phyloP scores from a whole-genome alignment of 2,888 invertebrate genomes.

The Hemithea aestivaria region DNA sequence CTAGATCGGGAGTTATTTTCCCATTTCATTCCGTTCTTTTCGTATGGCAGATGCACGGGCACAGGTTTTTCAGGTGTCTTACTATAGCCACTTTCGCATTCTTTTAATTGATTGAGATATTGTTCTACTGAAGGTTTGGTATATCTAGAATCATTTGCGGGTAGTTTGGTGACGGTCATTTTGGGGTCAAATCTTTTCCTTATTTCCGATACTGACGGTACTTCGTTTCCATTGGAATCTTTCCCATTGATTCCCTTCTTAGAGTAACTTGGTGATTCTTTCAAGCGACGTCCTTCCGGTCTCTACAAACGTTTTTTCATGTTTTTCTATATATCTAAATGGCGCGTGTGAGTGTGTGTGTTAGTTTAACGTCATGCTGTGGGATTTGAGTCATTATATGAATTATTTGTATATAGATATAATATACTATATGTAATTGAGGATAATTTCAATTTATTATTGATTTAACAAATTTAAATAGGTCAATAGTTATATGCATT shows the following conservation, averaged over 20 bases:
- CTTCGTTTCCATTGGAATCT: slow-evolving; percentile 80
- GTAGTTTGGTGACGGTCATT: slow-evolving; percentile 72
- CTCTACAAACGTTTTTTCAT: slow-evolving; percentile 61
- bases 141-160: slow-evolving; percentile 60
- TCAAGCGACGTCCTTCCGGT: slow-evolving; percentile 68
- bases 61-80: slow-evolving; percentile 64
- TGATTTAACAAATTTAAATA: too few relatives aligned
- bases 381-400: slow-evolving; percentile 18
- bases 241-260: slow-evolving; percentile 67
- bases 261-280: slow-evolving; percentile 61
- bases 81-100: slow-evolving; percentile 65
- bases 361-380: slow-evolving; percentile 64
- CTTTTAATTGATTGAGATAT: slow-evolving; percentile 63
- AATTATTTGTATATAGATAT: too few relatives aligned
- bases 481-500: too few relatives aligned
- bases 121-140: slow-evolving; percentile 57
- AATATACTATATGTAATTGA: too few relatives aligned
- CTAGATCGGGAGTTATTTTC: slow-evolving; percentile 62
- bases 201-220: slow-evolving; percentile 79
- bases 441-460: too few relatives aligned
- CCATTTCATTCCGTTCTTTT: slow-evolving; percentile 63
- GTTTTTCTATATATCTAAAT: slow-evolving; percentile 42
- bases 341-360: slow-evolving; percentile 71
- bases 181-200: slow-evolving; percentile 77
- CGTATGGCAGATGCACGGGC: slow-evolving; percentile 66